Evolutionary conservation across 2,888 invertebrate genomes (phyloP).

Genomic region (Lasioglossum figueresi): DNA sequence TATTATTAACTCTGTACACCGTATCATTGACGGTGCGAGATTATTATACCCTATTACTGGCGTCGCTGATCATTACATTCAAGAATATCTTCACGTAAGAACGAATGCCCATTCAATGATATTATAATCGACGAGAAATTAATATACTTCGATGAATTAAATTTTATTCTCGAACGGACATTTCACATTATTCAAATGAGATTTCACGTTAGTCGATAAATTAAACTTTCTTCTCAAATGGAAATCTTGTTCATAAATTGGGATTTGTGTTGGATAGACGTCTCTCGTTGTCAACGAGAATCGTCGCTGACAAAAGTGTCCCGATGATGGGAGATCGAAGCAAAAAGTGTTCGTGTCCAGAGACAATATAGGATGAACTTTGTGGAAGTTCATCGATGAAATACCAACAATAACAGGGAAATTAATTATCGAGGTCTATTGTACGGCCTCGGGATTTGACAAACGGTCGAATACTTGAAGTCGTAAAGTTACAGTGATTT

Average conservation of each 20-base stretch:
- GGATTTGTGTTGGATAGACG: background rate
- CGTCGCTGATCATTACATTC: background rate
- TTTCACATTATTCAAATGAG: background rate
- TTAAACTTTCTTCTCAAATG: background rate
- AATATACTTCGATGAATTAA: background rate
- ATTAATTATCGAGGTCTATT: slow-evolving; percentile 32
- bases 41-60: background rate
- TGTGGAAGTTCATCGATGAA: slow-evolving; percentile 21
- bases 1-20: background rate
- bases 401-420: slow-evolving; percentile 7
- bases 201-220: background rate
- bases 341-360: background rate
- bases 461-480: slow-evolving; percentile 27
- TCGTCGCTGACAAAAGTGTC: background rate
- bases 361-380: background rate
- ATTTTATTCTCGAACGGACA: background rate
- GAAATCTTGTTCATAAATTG: background rate
- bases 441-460: slow-evolving; percentile 9
- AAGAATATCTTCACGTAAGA: background rate
- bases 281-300: background rate
- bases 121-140: background rate
- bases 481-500: slow-evolving; percentile 27
- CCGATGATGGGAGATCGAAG: background rate
- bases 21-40: background rate
- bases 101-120: background rate